phyloP scores from a whole-genome alignment of 1,140 invertebrate genomes.

The Andrena cerasifolii region DNA sequence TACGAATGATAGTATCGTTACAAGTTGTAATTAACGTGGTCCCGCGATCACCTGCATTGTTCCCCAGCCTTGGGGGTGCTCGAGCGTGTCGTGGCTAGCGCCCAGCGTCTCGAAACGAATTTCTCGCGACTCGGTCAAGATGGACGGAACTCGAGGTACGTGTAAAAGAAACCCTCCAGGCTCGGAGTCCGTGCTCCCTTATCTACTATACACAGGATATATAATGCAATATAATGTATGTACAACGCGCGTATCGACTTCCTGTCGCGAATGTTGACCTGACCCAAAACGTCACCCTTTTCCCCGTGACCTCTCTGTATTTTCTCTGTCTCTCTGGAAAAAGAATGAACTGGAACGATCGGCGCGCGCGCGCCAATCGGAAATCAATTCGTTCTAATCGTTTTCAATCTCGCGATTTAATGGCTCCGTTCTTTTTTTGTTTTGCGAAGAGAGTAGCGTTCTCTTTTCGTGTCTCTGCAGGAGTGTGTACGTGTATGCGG shows the following conservation, averaged over 20 bases:
- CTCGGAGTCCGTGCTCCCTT: slow-evolving; percentile 18
- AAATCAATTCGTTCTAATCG: slow-evolving; percentile 14
- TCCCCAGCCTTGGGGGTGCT: too few relatives aligned
- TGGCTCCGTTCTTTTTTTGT: not conserved
- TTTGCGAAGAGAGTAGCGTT: not conserved
- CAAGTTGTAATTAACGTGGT: slow-evolving; percentile 29
- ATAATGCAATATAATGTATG: slow-evolving; percentile 37
- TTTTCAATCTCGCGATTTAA: not conserved
- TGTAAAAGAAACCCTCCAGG: slow-evolving; percentile 20
- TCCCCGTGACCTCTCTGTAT: not conserved
- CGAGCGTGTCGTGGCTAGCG: too few relatives aligned
- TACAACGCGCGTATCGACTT: slow-evolving; percentile 45
- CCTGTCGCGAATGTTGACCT: slow-evolving; percentile 36
- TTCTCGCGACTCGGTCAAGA: too few relatives aligned
- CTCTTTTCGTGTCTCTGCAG: not conserved
- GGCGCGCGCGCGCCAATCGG: not conserved
- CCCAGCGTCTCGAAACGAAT: too few relatives aligned
- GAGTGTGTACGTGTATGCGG: not conserved
- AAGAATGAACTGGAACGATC: slow-evolving; percentile 1
- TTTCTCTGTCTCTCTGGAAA: not conserved
- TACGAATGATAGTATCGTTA: slow-evolving; percentile 29
- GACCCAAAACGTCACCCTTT: slow-evolving; percentile 13
- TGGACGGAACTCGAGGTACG: too few relatives aligned
- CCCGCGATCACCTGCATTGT: slow-evolving; percentile 27
- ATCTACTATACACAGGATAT: slow-evolving; percentile 13